phyloP scores from a whole-genome alignment of 2,113 vertebrate species.

The Psammodynastes pulverulentus region DNA sequence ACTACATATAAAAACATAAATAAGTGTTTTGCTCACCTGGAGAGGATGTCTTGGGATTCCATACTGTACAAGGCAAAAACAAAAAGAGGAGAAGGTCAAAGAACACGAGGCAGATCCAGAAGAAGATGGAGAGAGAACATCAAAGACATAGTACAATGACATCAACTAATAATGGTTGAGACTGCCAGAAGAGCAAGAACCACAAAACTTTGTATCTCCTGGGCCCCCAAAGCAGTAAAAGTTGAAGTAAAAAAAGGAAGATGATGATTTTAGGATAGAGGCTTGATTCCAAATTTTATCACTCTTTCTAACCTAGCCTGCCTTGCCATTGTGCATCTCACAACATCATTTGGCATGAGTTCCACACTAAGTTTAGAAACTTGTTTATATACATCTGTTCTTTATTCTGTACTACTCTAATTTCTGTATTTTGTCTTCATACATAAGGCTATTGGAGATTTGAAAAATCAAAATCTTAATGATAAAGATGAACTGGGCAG shows the following conservation, averaged over 20 bases:
- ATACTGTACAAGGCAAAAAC: background rate
- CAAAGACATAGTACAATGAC: background rate
- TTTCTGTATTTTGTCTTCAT: background rate
- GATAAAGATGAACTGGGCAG: background rate
- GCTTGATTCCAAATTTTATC: background rate
- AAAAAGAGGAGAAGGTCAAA: background rate
- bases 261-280: background rate
- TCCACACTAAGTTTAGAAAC: background rate
- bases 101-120: background rate
- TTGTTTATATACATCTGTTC: background rate
- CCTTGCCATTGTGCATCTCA: background rate
- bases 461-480: background rate
- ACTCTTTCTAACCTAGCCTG: background rate
- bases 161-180: background rate
- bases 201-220: background rate
- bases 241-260: background rate
- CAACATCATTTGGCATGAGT: background rate
- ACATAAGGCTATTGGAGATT: background rate
- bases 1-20: background rate
- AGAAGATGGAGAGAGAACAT: background rate
- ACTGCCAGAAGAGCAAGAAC: background rate
- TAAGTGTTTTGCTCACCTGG: background rate
- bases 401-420: background rate
- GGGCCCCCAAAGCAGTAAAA: background rate
- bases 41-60: background rate